phyloP scores from a whole-genome alignment of 2,113 vertebrate genomes.

The Harpagus bidentatus region DNA sequence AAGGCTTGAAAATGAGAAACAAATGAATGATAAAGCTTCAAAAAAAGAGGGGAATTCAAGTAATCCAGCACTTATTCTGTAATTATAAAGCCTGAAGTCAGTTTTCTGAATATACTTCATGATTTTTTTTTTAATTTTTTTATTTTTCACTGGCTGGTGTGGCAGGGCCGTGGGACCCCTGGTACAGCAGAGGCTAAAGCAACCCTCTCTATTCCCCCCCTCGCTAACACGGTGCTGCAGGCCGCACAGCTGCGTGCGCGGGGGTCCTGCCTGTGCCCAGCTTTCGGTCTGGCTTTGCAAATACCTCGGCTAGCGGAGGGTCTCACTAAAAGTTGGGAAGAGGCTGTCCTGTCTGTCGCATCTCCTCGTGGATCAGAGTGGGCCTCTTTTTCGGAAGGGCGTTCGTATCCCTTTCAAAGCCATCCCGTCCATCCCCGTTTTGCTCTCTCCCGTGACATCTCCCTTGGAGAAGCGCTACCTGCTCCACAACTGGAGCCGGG shows the following conservation, averaged over 20 bases:
- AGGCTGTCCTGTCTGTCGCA: neutral
- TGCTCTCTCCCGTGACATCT: neutral
- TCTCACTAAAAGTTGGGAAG: neutral
- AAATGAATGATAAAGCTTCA: neutral
- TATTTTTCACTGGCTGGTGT: neutral
- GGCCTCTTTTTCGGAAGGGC: neutral
- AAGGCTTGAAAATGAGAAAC: neutral
- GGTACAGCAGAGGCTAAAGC: neutral
- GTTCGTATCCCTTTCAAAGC: neutral
- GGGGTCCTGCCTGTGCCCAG: neutral
- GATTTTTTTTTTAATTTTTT: too few species aligned
- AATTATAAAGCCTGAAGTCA: neutral
- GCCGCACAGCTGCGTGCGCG: rapidly evolving
- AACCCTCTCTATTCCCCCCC: neutral
- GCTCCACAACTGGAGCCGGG: neutral
- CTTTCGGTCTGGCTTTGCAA: neutral
- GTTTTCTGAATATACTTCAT: neutral
- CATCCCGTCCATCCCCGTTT: rapidly evolving
- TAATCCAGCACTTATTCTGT: neutral
- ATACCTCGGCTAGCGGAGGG: neutral
- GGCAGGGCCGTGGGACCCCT: neutral
- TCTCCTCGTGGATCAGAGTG: rapidly evolving
- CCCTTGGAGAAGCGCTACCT: neutral
- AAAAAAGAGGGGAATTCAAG: neutral
- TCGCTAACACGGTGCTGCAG: neutral